Evolutionary conservation across 2,888 invertebrate species (phyloP).

Genomic region (Therioaphis trifolii): DNA sequence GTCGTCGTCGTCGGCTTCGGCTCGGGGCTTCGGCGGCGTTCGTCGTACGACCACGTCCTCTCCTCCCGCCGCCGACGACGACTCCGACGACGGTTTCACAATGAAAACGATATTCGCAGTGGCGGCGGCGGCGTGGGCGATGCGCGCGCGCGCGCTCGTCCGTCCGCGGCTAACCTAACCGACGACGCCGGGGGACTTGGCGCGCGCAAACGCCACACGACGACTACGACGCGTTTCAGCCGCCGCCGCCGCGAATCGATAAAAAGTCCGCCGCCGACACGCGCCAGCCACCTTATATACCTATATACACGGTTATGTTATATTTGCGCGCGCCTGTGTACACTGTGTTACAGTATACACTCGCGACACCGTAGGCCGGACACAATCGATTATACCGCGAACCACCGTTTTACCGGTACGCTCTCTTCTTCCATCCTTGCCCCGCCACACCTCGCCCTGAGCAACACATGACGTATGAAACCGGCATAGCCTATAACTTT

Average conservation of each 20-base stretch:
- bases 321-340: background rate
- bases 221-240: background rate
- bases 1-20: background rate
- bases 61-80: conserved; percentile 21
- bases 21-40: conserved; percentile 42
- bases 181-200: background rate
- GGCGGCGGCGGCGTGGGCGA: conserved; percentile 7
- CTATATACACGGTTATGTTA: background rate
- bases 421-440: too few relatives aligned
- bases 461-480: too few relatives aligned
- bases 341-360: too few relatives aligned
- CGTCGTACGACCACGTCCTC: background rate
- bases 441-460: too few relatives aligned
- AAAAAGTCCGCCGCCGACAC: conserved; percentile 16
- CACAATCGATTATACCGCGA: conserved; percentile 39
- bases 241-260: conserved; percentile 38
- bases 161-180: too few relatives aligned
- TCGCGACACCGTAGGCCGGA: background rate
- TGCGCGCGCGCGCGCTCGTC: background rate
- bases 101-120: conserved; percentile 8
- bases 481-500: background rate
- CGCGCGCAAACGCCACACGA: conserved; percentile 10
- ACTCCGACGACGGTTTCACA: background rate
- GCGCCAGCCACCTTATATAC: background rate
- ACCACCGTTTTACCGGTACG: background rate